Percentiles rank a stretch among this genome's conserved stretches.
phyloP scores from a whole-genome alignment of 2,888 invertebrate genomes.

The Drosophila picticornis region DNA sequence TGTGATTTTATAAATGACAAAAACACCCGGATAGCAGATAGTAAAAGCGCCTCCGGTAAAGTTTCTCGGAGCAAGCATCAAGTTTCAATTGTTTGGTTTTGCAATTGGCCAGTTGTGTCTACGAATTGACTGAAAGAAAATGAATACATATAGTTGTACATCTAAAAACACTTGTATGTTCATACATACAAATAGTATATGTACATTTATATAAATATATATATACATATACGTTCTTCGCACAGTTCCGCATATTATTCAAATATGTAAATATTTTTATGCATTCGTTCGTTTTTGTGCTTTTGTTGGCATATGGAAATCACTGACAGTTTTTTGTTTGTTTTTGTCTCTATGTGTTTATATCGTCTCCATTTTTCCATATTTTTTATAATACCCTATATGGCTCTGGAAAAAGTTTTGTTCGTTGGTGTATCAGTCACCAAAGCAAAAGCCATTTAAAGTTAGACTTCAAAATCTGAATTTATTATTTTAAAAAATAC shows the following conservation, averaged over 20 bases:
- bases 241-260: slow-evolving; percentile 30
- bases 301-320: slow-evolving; percentile 58
- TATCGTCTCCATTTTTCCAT: slow-evolving; percentile 11
- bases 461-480: not conserved
- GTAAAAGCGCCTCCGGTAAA: slow-evolving; percentile 42
- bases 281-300: slow-evolving; percentile 48
- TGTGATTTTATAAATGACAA: slow-evolving; percentile 68
- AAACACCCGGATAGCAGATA: slow-evolving; percentile 40
- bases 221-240: slow-evolving; percentile 22
- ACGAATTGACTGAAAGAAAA: slow-evolving; percentile 53
- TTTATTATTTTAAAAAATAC: not conserved
- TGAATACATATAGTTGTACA: slow-evolving; percentile 24
- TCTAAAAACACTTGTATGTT: slow-evolving; percentile 3
- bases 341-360: slow-evolving; percentile 6
- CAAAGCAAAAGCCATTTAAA: not conserved
- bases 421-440: not conserved
- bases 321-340: slow-evolving; percentile 21
- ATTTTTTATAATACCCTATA: slow-evolving; percentile 14
- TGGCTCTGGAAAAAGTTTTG: not conserved
- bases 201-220: slow-evolving; percentile 6
- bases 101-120: slow-evolving; percentile 53
- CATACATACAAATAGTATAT: slow-evolving; percentile 5
- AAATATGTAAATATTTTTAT: slow-evolving; percentile 57
- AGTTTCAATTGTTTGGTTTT: slow-evolving; percentile 33
- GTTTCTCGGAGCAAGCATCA: slow-evolving; percentile 7